Conservation (phyloP, 2,797 vertebrate species). For the Pipistrellus nathusii region DNA sequence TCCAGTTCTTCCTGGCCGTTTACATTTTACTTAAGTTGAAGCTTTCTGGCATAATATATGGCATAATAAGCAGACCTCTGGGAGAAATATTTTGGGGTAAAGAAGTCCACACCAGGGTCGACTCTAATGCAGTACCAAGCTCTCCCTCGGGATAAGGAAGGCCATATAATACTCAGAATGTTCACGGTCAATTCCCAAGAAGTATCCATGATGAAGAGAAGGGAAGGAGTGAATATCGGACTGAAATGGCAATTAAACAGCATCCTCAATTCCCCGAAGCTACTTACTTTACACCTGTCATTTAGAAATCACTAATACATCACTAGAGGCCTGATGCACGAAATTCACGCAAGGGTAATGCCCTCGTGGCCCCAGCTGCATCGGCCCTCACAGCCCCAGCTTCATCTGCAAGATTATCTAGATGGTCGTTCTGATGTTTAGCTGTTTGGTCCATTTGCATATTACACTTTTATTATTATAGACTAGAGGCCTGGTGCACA, state of each 20-base stretch:
- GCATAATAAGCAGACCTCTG: background rate
- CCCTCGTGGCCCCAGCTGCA: too few relatives aligned
- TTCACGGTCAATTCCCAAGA: background rate
- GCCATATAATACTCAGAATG: background rate
- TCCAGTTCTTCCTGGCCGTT: background rate
- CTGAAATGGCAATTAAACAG: background rate
- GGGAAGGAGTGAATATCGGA: background rate
- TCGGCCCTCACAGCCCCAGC: too few relatives aligned
- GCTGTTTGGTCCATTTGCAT: too few relatives aligned
- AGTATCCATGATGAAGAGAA: background rate
- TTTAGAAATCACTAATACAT: background rate
- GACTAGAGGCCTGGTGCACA: too few relatives aligned
- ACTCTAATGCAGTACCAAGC: background rate
- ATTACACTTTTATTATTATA: too few relatives aligned
- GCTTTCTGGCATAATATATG: background rate
- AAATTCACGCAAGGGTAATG: too few relatives aligned
- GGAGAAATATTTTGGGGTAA: background rate
- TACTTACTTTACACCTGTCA: background rate
- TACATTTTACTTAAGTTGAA: slow-evolving; percentile 8
- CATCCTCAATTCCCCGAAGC: background rate
- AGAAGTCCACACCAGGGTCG: background rate
- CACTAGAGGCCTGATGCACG: too few relatives aligned
- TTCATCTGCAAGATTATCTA: fast-evolving
- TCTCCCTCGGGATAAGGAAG: background rate
- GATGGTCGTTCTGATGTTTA: too few relatives aligned